A percentile compares a stretch with the other conserved stretches of the same genome.
These are phyloP conservation scores for Aphodius granarius DNA, from an alignment of 2,888 invertebrate genomes.

Conservation along the genomic window DNA sequence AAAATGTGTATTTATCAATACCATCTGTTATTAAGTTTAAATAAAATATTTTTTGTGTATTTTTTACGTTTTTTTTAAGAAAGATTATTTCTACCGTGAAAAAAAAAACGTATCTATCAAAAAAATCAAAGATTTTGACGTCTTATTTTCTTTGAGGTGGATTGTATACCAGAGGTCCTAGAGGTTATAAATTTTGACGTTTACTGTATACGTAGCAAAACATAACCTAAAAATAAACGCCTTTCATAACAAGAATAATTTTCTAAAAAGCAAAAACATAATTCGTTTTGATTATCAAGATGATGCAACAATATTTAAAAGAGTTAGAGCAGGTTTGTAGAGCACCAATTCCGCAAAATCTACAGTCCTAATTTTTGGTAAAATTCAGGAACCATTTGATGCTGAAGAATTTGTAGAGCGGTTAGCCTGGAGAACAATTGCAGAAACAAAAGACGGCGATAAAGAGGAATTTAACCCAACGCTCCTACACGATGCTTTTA, in stretches of 20 bases:
- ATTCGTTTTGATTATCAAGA: slow-evolving; percentile 46
- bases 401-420: slow-evolving; percentile 97
- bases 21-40: neutral
- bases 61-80: no score
- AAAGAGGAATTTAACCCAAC: slow-evolving; percentile 82
- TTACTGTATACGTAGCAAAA: neutral
- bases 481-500: slow-evolving; percentile 86
- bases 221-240: slow-evolving; percentile 10
- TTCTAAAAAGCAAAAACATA: neutral
- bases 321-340: slow-evolving; percentile 77
- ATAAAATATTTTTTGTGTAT: no score
- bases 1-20: neutral
- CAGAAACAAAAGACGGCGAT: slow-evolving; percentile 65
- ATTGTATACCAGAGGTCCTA: neutral
- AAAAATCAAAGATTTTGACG: no score
- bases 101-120: no score
- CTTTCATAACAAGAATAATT: neutral
- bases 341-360: neutral
- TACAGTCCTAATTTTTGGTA: neutral
- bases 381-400: slow-evolving; percentile 88
- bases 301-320: slow-evolving; percentile 87
- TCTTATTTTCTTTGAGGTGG: no score
- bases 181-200: neutral
- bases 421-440: slow-evolving; percentile 90
- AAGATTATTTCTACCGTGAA: no score